Evolutionary conservation across 2,113 vertebrate species (phyloP).

Genomic region (Rousettus leschenaultii): DNA sequence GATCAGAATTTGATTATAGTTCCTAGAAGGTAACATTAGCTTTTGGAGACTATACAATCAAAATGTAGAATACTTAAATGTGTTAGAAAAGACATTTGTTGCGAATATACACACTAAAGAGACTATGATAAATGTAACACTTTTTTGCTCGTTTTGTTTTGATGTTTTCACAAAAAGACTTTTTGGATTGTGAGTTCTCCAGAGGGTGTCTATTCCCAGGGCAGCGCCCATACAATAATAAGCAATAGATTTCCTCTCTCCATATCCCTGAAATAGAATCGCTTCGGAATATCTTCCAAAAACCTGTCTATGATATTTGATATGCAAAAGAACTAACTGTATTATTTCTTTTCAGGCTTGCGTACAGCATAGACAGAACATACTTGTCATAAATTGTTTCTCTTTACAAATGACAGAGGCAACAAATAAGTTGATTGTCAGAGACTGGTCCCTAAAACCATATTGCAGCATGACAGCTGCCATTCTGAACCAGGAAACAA

Average conservation of each 20-base stretch:
- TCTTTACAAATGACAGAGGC: not conserved
- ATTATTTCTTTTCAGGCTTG: not conserved
- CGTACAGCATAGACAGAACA: not conserved
- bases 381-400: not conserved
- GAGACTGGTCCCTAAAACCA: not conserved
- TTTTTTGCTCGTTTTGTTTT: not conserved
- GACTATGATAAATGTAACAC: not conserved
- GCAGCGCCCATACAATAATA: not conserved
- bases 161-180: not conserved
- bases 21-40: not conserved
- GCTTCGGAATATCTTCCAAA: not conserved
- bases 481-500: not conserved
- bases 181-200: not conserved
- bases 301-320: not conserved
- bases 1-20: not conserved
- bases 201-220: not conserved
- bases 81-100: not conserved
- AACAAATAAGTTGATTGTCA: constrained; percentile 13
- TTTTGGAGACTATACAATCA: not conserved
- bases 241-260: not conserved
- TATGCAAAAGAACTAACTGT: not conserved
- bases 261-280: not conserved
- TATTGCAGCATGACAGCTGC: not conserved
- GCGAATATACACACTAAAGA: not conserved
- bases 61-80: not conserved